Evolutionary conservation across 2,888 invertebrate species (phyloP).

Genomic region (Branchipolynoe longqiensis): DNA sequence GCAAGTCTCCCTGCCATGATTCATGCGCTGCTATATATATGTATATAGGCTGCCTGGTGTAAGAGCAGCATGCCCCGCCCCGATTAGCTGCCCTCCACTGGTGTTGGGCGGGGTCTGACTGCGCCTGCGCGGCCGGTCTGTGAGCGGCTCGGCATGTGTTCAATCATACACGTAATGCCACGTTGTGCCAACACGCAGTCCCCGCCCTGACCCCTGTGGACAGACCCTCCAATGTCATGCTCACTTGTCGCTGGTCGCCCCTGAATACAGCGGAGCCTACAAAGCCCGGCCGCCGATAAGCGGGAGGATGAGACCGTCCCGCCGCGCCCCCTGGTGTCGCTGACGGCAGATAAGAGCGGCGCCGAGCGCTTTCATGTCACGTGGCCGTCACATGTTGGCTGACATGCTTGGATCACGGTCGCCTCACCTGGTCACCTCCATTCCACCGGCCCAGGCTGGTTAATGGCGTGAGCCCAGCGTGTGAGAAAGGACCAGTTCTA

Average conservation of each 20-base stretch:
- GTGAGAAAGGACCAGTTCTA: no score
- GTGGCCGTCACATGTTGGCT: slow-evolving; percentile 19
- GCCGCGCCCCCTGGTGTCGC: not conserved
- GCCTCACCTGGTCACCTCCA: slow-evolving; percentile 11
- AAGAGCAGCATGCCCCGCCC: no score
- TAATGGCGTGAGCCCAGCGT: not conserved
- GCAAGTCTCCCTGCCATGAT: no score
- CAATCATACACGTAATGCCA: no score
- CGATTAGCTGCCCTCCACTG: no score
- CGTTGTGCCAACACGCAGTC: no score
- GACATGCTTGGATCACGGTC: slow-evolving; percentile 19
- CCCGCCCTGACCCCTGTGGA: not conserved
- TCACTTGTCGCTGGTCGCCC: slow-evolving; percentile 8
- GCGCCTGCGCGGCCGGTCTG: no score
- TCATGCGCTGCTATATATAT: no score
- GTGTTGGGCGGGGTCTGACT: no score
- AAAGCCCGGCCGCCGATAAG: not conserved
- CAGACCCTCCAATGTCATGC: not conserved
- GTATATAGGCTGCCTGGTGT: no score
- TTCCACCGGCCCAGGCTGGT: not conserved
- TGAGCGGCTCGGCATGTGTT: no score
- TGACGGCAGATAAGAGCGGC: slow-evolving; percentile 22
- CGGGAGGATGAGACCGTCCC: not conserved
- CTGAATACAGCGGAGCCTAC: not conserved
- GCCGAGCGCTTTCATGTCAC: not conserved